Conservation (phyloP, 2,113 vertebrate genomes). For the Ophiodon elongatus region DNA sequence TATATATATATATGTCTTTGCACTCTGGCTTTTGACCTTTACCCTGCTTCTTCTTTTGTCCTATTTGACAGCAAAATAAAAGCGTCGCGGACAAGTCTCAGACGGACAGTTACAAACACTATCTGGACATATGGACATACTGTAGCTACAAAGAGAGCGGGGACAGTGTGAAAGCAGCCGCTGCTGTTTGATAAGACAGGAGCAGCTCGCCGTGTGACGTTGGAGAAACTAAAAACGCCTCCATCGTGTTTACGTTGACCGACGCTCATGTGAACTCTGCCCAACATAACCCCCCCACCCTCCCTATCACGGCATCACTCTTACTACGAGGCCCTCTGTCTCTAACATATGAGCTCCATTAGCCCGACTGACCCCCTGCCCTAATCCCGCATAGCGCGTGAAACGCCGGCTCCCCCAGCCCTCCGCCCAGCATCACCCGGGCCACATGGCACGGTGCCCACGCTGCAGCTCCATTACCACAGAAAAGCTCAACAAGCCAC, state of each 20-base stretch:
- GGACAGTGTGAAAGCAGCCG: not conserved
- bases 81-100: not conserved
- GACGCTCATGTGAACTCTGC: slow-evolving; percentile 21
- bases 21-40: not conserved
- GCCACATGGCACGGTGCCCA: slow-evolving; percentile 56
- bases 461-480: slow-evolving; percentile 58
- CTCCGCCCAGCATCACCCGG: slow-evolving; percentile 27
- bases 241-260: slow-evolving; percentile 15
- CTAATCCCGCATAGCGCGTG: slow-evolving; percentile 55
- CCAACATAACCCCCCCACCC: slow-evolving; percentile 16
- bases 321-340: slow-evolving; percentile 6
- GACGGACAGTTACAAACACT: not conserved
- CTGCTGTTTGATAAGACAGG: slow-evolving; percentile 1
- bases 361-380: slow-evolving; percentile 44
- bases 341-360: slow-evolving; percentile 67
- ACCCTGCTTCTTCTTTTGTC: not conserved
- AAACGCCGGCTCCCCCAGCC: slow-evolving; percentile 40
- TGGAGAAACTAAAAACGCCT: slow-evolving; percentile 25
- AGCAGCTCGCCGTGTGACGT: slow-evolving; percentile 9
- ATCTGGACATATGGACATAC: not conserved
- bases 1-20: no score
- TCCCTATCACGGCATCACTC: not conserved
- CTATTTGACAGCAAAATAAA: not conserved
- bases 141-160: not conserved
- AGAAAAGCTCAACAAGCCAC: slow-evolving; percentile 33